phyloP scores from a whole-genome alignment of 2,113 vertebrate species.

The Aldabrachelys gigantea region DNA sequence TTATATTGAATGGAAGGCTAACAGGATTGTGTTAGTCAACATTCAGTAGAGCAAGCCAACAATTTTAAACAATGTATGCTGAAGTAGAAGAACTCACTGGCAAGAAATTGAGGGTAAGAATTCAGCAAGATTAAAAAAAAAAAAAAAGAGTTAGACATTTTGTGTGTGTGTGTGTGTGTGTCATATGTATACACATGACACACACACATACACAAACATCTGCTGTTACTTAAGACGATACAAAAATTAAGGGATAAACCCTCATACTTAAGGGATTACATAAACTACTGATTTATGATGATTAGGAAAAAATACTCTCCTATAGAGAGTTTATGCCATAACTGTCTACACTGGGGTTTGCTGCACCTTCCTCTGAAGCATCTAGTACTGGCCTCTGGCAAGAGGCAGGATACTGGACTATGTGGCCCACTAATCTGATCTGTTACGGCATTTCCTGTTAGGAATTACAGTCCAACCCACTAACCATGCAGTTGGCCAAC shows the following conservation, averaged over 20 bases:
- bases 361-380: neutral
- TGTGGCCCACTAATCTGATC: neutral
- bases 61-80: neutral
- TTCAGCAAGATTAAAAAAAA: neutral
- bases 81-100: neutral
- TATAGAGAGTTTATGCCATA: neutral
- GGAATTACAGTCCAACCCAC: neutral
- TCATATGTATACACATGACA: too few relatives aligned
- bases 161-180: too few relatives aligned
- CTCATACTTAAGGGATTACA: neutral
- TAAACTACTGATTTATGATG: neutral
- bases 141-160: neutral
- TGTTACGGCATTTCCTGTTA: neutral
- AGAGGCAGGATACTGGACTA: neutral
- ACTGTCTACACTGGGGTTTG: neutral
- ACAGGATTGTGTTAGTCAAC: neutral
- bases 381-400: fast-evolving
- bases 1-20: neutral
- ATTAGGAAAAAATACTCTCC: neutral
- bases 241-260: neutral
- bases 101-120: neutral
- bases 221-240: neutral
- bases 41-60: neutral
- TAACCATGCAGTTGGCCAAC: neutral
- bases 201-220: neutral